phyloP scores from a whole-genome alignment of 2,797 vertebrate species.

The Micropoecilia bifurca region DNA sequence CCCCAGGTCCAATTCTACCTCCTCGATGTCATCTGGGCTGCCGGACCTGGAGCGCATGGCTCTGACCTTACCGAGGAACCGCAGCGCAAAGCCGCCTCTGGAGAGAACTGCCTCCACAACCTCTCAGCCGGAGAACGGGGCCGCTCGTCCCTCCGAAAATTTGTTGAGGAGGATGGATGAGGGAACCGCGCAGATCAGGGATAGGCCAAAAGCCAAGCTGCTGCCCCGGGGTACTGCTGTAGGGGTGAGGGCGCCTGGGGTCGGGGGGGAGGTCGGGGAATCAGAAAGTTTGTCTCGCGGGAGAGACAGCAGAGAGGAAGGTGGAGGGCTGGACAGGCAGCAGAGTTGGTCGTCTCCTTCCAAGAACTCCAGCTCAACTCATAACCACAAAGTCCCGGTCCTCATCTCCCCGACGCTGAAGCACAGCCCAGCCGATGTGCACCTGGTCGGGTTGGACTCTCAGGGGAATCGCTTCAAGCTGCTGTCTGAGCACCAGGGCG shows the following conservation, averaged over 20 bases:
- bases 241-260: constrained; percentile 77
- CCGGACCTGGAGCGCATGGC: constrained; percentile 96
- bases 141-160: constrained; percentile 82
- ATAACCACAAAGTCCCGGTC: constrained; percentile 99
- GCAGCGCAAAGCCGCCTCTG: constrained; percentile 91
- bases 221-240: constrained; percentile 83
- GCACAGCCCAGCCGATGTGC: constrained; percentile 92
- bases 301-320: constrained; percentile 80
- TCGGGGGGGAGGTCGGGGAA: constrained; percentile 79
- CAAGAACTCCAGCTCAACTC: constrained; percentile 84
- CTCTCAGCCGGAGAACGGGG: constrained; percentile 90
- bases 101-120: constrained; percentile 92
- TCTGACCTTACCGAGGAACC: constrained; percentile 96
- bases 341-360: constrained; percentile 89
- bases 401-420: constrained; percentile 97
- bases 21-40: constrained; percentile 97
- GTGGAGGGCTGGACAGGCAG: constrained; percentile 71
- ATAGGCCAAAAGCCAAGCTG: constrained; percentile 95
- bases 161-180: constrained; percentile 90
- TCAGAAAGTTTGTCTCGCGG: constrained; percentile 77
- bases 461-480: constrained; percentile 99
- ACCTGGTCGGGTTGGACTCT: constrained; percentile 96
- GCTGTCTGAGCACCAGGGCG: constrained; percentile 93
- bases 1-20: constrained; percentile 97
- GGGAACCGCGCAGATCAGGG: constrained; percentile 89